phyloP scores from a whole-genome alignment of 2,888 invertebrate species.

The Flexamia atlantica region DNA sequence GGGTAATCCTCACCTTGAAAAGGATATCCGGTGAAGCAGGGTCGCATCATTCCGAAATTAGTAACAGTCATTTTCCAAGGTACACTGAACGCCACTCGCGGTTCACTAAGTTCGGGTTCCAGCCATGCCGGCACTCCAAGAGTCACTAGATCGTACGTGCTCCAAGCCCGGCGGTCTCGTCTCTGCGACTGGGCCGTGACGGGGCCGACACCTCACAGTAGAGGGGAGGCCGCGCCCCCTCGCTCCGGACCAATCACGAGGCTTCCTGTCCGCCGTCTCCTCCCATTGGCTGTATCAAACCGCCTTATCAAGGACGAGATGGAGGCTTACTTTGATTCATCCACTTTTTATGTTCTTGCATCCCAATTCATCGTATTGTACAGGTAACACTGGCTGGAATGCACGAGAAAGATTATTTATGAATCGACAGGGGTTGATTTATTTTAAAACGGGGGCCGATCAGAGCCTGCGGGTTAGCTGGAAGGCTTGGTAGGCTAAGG shows the following conservation, averaged over 20 bases:
- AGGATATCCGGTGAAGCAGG: constrained; percentile 75
- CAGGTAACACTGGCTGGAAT: too few species aligned
- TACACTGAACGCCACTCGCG: constrained; percentile 41
- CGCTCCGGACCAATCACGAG: background rate
- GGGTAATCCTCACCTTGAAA: constrained; percentile 73
- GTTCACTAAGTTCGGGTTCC: constrained; percentile 5
- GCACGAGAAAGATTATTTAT: too few species aligned
- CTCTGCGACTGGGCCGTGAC: background rate
- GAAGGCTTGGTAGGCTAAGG: too few species aligned
- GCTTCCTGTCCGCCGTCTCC: background rate
- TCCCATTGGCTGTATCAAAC: constrained; percentile 33
- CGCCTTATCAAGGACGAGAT: constrained; percentile 3
- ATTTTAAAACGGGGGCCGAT: too few species aligned
- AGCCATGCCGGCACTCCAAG: constrained; percentile 34
- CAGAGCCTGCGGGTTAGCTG: too few species aligned
- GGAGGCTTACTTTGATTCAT: constrained; percentile 36
- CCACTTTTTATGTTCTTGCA: constrained; percentile 22
- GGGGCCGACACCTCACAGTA: background rate
- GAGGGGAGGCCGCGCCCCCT: background rate
- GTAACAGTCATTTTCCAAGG: constrained; percentile 73
- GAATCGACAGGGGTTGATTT: too few species aligned
- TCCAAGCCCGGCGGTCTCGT: background rate
- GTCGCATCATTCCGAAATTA: constrained; percentile 74
- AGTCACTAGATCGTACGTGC: background rate
- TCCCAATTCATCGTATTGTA: background rate